Conservation (phyloP, 2,888 invertebrate genomes). For the Eupithecia abbreviata region DNA sequence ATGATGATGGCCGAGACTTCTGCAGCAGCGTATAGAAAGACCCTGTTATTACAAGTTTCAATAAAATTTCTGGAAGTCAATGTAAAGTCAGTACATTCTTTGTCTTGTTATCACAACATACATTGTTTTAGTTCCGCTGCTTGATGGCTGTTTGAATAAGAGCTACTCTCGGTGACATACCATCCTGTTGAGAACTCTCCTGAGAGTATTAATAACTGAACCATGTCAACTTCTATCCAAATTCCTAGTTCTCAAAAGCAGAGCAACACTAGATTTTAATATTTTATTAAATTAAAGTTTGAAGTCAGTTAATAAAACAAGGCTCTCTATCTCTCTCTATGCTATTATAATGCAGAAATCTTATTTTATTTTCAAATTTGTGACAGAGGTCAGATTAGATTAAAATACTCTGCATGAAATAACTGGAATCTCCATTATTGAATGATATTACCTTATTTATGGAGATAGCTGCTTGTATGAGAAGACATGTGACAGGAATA, state of each 20-base stretch:
- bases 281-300: not conserved
- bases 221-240: not conserved
- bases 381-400: not conserved
- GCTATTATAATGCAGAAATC: constrained; percentile 1
- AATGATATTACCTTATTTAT: not conserved
- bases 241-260: not conserved
- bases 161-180: not conserved
- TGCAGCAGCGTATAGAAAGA: not conserved
- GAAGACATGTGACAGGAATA: not conserved
- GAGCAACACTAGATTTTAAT: not conserved
- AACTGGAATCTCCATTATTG: not conserved
- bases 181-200: not conserved
- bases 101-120: not conserved
- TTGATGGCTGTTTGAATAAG: not conserved
- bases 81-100: not conserved
- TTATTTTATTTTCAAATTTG: constrained; percentile 1
- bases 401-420: constrained; percentile 8
- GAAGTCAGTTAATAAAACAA: not conserved
- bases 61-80: not conserved
- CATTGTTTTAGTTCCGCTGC: not conserved
- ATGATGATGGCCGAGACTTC: not conserved
- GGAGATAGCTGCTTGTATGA: not conserved
- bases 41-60: not conserved
- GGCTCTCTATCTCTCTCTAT: not conserved
- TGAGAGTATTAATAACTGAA: not conserved